Evolutionary conservation across 1,140 invertebrate genomes (phyloP), one percentile per base, ranked within the genome.

Genomic region (Drosophila paulistorum): DNA sequence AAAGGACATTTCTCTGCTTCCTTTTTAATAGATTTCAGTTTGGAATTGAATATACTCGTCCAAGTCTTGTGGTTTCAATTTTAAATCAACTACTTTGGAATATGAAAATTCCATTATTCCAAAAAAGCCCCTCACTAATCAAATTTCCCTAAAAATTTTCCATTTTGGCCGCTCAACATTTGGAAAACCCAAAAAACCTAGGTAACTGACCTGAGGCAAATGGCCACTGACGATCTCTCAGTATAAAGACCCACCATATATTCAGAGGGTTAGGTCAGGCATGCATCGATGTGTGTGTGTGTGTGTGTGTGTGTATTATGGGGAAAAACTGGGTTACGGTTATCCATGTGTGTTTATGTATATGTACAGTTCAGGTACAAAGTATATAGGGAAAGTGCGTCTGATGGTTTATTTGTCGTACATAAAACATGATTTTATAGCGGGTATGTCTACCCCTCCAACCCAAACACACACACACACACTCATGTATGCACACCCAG

Each of bases 141-240:
- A 26, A 30, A 30, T 30, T 30, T 30, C 6, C 6, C 30, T 7
- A 6, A 30, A 30, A 30, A 7, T 30, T 30, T 30, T 7, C 5
- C 30, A 30, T 30, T 30, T 30, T 7, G 30, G 6, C 0, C 0
- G 6, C 23, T 26, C 3, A 26, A 26, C 30, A 30, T 30, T 30
- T 30, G 1, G 23, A 26, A 26, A 26, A 26, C 23, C 23, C 23
- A 26, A 26, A 26, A 65, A 67, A 60, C 42, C 23, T 26, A 26
- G 3, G 30, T 13, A 74, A 74, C 71, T 74, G 71, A 74, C 67
- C 71, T 74, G 14, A 51, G 60, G 64, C 60, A 69, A 74, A 35
- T 54, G 68, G 42, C 60, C 51, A 30, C 30, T 6, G 71, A 37
- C 55, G 57, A 71, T 71, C 69, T 41, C 35, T 30, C 7, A 30